Conservation (phyloP, 64 coral and sea anemone species). For the Stichodactyla mertensii region DNA sequence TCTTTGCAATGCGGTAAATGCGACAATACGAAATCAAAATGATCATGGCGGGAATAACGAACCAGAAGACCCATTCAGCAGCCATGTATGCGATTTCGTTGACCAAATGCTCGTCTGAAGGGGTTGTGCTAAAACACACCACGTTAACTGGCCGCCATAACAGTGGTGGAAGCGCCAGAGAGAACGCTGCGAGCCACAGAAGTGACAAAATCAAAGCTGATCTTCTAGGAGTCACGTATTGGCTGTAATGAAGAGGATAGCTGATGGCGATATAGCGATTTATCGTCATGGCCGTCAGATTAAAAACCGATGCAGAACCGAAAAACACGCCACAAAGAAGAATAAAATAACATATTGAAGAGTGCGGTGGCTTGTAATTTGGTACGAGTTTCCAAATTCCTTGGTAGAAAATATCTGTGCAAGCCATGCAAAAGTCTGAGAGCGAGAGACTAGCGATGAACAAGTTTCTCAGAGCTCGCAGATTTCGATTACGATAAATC, state of each 20-base stretch:
- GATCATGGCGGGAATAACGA: slow-evolving; percentile 33
- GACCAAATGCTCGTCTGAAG: slow-evolving; percentile 46
- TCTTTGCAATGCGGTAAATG: slow-evolving; percentile 55
- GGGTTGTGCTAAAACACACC: slow-evolving; percentile 44
- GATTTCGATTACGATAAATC: slow-evolving; percentile 48
- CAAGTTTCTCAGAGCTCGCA: slow-evolving; percentile 48
- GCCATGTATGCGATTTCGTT: slow-evolving; percentile 59
- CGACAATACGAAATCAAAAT: slow-evolving; percentile 52
- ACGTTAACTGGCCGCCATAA: slow-evolving; percentile 55
- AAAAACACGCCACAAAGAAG: slow-evolving; percentile 62
- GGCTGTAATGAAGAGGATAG: slow-evolving; percentile 54
- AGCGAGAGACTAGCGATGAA: slow-evolving; percentile 61
- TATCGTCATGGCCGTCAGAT: slow-evolving; percentile 63
- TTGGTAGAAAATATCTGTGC: slow-evolving; percentile 58
- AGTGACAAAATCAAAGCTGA: slow-evolving; percentile 41
- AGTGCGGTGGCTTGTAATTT: slow-evolving; percentile 21
- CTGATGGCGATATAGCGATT: slow-evolving; percentile 62
- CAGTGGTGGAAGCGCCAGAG: slow-evolving; percentile 51
- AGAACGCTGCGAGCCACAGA: slow-evolving; percentile 53
- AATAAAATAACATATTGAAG: slow-evolving; percentile 49
- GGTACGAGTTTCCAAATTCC: slow-evolving; percentile 33
- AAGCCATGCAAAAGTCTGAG: slow-evolving; percentile 48
- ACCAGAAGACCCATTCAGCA: slow-evolving; percentile 70
- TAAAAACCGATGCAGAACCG: slow-evolving; percentile 62
- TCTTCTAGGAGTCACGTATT: slow-evolving; percentile 43